phyloP scores from a whole-genome alignment of 2,113 vertebrate genomes.

The Pampusana beccarii region DNA sequence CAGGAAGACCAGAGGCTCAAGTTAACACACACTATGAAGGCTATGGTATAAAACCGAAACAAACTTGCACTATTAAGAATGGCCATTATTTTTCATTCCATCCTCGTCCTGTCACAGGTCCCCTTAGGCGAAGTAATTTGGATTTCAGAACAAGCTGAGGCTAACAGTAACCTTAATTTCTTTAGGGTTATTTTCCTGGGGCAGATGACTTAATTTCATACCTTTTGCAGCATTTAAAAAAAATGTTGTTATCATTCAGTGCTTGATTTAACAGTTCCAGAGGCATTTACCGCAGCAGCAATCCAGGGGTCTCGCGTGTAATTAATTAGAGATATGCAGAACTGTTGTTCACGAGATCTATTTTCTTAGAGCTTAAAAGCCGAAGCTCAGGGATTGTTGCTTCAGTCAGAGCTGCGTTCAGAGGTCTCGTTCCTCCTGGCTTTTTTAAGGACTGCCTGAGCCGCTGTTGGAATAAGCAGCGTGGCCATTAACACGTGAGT shows the following conservation, averaged over 20 bases:
- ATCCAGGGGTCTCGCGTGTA: not conserved
- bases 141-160: slow-evolving; percentile 16
- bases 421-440: not conserved
- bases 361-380: not conserved
- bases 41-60: not conserved
- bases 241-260: not conserved
- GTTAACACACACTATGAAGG: not conserved
- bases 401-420: not conserved
- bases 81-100: not conserved
- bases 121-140: not conserved
- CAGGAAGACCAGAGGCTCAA: not conserved
- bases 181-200: not conserved
- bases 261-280: not conserved
- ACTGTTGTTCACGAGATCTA: not conserved
- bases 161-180: not conserved
- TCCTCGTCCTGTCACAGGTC: not conserved
- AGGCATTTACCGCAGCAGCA: not conserved
- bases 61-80: not conserved
- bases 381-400: not conserved
- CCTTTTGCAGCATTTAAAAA: not conserved
- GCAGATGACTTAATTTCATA: not conserved
- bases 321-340: not conserved
- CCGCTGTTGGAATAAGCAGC: not conserved
- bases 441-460: not conserved
- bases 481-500: not conserved